Percentiles rank a stretch among this genome's conserved stretches.
These are phyloP conservation scores for Ashinkailepas kermadecensis DNA, from an alignment of 2,888 invertebrate genomes.

Conservation along the genomic window DNA sequence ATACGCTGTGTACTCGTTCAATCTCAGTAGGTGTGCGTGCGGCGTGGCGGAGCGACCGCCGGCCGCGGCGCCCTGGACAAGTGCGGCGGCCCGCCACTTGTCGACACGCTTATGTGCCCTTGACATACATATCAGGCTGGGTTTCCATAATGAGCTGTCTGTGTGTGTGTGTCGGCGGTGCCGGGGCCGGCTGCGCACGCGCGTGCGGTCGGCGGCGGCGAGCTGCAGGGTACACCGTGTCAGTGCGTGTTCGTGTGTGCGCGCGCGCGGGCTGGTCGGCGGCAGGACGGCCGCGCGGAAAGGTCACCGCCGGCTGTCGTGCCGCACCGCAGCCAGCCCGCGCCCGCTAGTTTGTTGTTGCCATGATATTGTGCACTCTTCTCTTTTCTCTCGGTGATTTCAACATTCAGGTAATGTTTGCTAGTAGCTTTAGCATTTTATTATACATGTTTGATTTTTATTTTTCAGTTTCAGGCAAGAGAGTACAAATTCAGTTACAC, in stretches of 20 bases:
- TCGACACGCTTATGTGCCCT: constrained; percentile 21
- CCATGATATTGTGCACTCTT: constrained; percentile 14
- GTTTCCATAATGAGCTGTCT: background rate
- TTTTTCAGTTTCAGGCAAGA: constrained; percentile 21
- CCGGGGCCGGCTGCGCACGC: too few relatives aligned
- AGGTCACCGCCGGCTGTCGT: too few relatives aligned
- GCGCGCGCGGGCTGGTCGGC: background rate
- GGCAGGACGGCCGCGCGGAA: background rate
- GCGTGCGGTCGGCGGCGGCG: background rate
- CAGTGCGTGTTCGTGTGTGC: background rate
- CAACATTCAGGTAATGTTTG: constrained; percentile 20
- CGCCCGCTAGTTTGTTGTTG: background rate
- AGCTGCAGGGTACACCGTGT: background rate
- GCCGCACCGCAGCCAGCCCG: too few relatives aligned
- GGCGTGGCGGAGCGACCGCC: background rate
- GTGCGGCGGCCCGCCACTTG: constrained; percentile 1
- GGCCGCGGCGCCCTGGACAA: background rate
- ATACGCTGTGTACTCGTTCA: background rate
- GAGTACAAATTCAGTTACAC: constrained; percentile 20
- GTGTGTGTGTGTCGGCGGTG: too few relatives aligned
- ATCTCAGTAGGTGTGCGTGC: background rate
- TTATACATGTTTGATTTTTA: constrained; percentile 22
- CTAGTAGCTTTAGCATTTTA: constrained; percentile 22
- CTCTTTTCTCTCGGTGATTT: constrained; percentile 16
- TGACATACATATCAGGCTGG: constrained; percentile 6